A percentile compares a stretch with the other conserved stretches of the same genome.
phyloP scores from a whole-genome alignment of 1,140 invertebrate species.

The Ylistrum balloti region DNA sequence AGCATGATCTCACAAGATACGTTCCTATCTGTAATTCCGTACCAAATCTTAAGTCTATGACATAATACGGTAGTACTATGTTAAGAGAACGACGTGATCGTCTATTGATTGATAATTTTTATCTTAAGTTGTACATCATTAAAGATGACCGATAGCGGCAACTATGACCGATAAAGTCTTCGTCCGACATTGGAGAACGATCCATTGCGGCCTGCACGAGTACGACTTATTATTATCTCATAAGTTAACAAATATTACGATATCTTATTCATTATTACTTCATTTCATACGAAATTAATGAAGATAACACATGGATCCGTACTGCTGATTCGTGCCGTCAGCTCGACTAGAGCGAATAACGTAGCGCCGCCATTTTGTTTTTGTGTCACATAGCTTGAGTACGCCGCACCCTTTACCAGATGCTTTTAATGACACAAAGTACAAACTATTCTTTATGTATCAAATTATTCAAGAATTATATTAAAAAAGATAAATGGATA shows the following conservation, averaged over 20 bases:
- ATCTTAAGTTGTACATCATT: background rate
- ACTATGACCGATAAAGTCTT: background rate
- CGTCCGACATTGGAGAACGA: background rate
- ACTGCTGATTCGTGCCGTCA: background rate
- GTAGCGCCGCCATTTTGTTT: background rate
- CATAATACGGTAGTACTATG: background rate
- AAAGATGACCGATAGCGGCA: constrained; percentile 15
- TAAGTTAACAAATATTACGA: background rate
- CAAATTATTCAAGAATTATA: too few relatives aligned
- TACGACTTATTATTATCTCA: background rate
- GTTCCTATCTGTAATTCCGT: background rate
- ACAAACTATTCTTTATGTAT: too few relatives aligned
- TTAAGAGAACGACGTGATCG: background rate
- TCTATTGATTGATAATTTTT: constrained; percentile 12
- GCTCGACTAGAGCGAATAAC: background rate
- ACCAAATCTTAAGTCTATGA: constrained; percentile 24
- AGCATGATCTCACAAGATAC: background rate
- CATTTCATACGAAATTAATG: background rate
- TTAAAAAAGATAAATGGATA: too few relatives aligned
- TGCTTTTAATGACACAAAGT: background rate
- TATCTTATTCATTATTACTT: background rate
- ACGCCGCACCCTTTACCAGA: background rate
- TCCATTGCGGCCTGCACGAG: background rate
- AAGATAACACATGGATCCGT: background rate
- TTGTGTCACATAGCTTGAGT: background rate